Conservation (phyloP, 2,797 vertebrate species). For the Gallinago stenura region DNA sequence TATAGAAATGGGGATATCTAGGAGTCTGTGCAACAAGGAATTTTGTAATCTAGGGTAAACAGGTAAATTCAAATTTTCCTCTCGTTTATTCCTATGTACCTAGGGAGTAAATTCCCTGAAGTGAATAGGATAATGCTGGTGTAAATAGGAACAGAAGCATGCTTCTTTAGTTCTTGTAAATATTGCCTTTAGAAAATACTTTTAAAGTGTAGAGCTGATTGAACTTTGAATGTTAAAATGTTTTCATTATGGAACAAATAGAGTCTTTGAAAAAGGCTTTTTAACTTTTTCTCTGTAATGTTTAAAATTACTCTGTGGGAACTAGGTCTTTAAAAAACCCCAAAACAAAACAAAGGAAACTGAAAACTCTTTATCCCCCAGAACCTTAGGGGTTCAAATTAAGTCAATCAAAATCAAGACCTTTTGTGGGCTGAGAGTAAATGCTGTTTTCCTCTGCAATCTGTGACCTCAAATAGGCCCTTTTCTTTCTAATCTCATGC, state of each 20-base stretch:
- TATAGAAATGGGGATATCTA: not conserved
- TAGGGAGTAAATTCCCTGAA: not conserved
- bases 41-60: not conserved
- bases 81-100: not conserved
- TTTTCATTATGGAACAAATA: constrained; percentile 38
- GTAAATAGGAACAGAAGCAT: not conserved
- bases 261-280: not conserved
- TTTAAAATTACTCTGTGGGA: constrained; percentile 41
- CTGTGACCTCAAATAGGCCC: constrained; percentile 36
- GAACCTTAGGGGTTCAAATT: constrained; percentile 64
- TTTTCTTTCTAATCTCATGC: constrained; percentile 48
- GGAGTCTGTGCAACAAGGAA: not conserved
- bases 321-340: not conserved
- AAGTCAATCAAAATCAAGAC: constrained; percentile 69
- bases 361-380: constrained; percentile 46
- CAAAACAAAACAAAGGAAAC: constrained; percentile 50
- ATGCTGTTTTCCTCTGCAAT: constrained; percentile 49
- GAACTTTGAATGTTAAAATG: constrained; percentile 35
- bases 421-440: constrained; percentile 59
- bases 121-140: not conserved
- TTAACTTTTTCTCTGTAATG: constrained; percentile 18
- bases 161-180: constrained; percentile 8
- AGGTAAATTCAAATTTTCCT: not conserved
- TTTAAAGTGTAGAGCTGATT: constrained; percentile 4
- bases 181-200: constrained; percentile 15